Conservation (phyloP, 1,140 invertebrate genomes). For the Bombyx mori region ASM3026992v2 NC_085117.1:13206001-13206500, state of each 20-base stretch:
- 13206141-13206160: slow-evolving; percentile 31
- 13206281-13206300: slow-evolving; percentile 53
- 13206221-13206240: slow-evolving; percentile 68
- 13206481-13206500: slow-evolving; percentile 19
- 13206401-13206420: too few species aligned
- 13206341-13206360: slow-evolving; percentile 16
- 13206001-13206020: slow-evolving; percentile 56
- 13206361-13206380: slow-evolving; percentile 11
- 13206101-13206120: slow-evolving; percentile 64
- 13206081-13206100: slow-evolving; percentile 58
- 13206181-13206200: slow-evolving; percentile 74
- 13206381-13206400: too few species aligned
- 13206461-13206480: too few species aligned
- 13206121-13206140: slow-evolving; percentile 48
- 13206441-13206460: too few species aligned
- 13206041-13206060: slow-evolving; percentile 22
- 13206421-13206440: too few species aligned
- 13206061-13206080: slow-evolving; percentile 63
- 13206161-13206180: slow-evolving; percentile 70
- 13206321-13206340: slow-evolving; percentile 35
- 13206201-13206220: slow-evolving; percentile 68
- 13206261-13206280: slow-evolving; percentile 68
- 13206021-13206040: slow-evolving; percentile 39
- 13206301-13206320: slow-evolving; percentile 27
- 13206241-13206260: slow-evolving; percentile 65